Conservation (phyloP, 2,113 vertebrate genomes). For the Numenius arquata region DNA sequence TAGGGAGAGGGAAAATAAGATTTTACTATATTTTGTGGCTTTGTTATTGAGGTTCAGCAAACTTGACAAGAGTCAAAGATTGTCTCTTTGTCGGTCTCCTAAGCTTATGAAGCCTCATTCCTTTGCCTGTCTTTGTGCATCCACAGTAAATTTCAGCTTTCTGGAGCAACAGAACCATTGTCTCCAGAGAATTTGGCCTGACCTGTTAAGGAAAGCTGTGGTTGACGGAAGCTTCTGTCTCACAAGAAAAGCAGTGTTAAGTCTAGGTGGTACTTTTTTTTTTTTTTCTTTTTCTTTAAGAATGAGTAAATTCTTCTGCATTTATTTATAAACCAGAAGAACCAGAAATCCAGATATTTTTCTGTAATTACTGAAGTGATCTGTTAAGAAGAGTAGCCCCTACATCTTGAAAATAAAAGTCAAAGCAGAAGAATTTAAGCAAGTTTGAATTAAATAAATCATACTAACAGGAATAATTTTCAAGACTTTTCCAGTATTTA, state of each 20-base stretch:
- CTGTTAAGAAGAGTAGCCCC: background rate
- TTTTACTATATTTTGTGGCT: background rate
- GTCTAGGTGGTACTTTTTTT: background rate
- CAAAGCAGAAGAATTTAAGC: background rate
- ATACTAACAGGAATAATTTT: background rate
- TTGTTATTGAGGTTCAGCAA: background rate
- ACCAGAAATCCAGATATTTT: background rate
- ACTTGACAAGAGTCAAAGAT: background rate
- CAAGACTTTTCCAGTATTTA: background rate
- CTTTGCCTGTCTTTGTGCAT: background rate
- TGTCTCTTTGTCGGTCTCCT: background rate
- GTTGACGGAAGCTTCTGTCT: background rate
- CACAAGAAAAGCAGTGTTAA: background rate
- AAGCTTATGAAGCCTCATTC: background rate
- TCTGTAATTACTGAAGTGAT: background rate
- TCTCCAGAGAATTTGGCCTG: background rate
- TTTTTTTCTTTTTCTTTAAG: background rate
- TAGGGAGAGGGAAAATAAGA: background rate
- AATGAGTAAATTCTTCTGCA: background rate
- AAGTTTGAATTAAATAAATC: background rate
- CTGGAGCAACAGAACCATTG: background rate
- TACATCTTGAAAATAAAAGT: background rate
- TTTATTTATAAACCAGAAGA: background rate
- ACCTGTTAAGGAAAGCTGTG: background rate
- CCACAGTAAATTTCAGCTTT: background rate